Conservation (phyloP, 2,888 invertebrate genomes). For the Sicus ferrugineus region DNA sequence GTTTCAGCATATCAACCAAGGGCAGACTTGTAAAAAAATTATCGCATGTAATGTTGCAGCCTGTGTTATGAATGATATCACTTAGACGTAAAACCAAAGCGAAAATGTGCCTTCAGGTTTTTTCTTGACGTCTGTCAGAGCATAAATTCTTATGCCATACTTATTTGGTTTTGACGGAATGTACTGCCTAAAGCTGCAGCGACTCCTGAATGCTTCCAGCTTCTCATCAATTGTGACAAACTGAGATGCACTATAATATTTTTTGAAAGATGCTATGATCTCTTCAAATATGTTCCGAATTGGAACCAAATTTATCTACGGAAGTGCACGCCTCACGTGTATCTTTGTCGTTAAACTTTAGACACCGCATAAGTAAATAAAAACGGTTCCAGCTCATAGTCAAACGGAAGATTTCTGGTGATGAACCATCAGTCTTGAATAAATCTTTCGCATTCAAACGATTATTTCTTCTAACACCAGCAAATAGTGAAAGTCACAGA, state of each 20-base stretch:
- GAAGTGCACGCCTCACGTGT: slow-evolving; percentile 19
- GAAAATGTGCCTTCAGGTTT: slow-evolving; percentile 45
- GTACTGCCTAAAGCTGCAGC: slow-evolving; percentile 50
- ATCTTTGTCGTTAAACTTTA: slow-evolving; percentile 30
- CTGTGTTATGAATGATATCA: slow-evolving; percentile 40
- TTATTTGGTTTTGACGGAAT: too few species aligned
- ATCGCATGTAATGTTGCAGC: slow-evolving; percentile 49
- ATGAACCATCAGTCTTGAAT: slow-evolving; percentile 35
- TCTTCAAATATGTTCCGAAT: slow-evolving; percentile 33
- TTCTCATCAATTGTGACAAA: slow-evolving; percentile 52
- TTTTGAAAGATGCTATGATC: slow-evolving; percentile 32
- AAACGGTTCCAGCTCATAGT: slow-evolving; percentile 34
- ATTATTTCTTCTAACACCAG: slow-evolving; percentile 37
- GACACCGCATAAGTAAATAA: slow-evolving; percentile 35
- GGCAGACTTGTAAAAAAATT: slow-evolving; percentile 39
- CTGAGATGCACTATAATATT: slow-evolving; percentile 34
- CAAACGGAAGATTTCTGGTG: slow-evolving; percentile 21
- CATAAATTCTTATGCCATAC: slow-evolving; percentile 48
- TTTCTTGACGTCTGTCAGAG: slow-evolving; percentile 45
- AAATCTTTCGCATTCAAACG: slow-evolving; percentile 36
- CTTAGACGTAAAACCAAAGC: slow-evolving; percentile 40
- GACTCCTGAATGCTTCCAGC: slow-evolving; percentile 47
- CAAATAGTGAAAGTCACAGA: slow-evolving; percentile 38
- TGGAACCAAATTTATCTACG: slow-evolving; percentile 30
- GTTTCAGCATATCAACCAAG: slow-evolving; percentile 17